Conservation (phyloP, 1,140 invertebrate genomes). For the Saccostrea glomerata region DNA sequence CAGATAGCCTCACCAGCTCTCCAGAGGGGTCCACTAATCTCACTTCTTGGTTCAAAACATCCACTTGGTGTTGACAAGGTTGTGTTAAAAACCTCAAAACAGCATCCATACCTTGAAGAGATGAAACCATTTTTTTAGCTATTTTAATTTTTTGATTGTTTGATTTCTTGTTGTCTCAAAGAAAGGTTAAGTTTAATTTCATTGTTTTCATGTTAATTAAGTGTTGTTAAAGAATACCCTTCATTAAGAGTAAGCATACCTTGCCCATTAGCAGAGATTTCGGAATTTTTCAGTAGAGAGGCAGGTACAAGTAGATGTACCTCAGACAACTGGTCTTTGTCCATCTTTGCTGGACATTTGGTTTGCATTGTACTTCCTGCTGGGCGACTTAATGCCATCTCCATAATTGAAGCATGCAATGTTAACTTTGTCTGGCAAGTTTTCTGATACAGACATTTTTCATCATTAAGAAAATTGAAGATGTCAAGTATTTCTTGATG, state of each 20-base stretch:
- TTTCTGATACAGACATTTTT: not conserved
- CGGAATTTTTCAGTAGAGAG: not conserved
- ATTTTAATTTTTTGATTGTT: not conserved
- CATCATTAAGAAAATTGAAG: not conserved
- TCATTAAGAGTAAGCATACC: not conserved
- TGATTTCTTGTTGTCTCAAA: not conserved
- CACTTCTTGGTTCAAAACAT: not conserved
- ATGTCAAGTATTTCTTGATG: slow-evolving; percentile 13
- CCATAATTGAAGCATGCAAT: not conserved
- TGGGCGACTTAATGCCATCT: not conserved
- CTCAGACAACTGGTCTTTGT: not conserved
- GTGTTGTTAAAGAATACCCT: not conserved
- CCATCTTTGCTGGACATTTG: not conserved
- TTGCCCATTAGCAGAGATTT: slow-evolving; percentile 1
- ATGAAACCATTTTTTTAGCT: not conserved
- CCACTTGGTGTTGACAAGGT: not conserved
- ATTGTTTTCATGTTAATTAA: not conserved
- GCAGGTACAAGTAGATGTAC: not conserved
- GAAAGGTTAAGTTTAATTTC: not conserved
- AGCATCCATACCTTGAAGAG: not conserved
- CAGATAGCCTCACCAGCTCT: not conserved
- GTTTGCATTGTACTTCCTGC: not conserved
- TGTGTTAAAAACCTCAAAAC: not conserved
- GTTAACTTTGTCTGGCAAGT: not conserved
- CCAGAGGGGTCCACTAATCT: not conserved